A percentile compares a stretch with the other conserved stretches of the same genome.
phyloP scores from a whole-genome alignment of 2,797 vertebrate species.

The Linurgus olivaceus region DNA sequence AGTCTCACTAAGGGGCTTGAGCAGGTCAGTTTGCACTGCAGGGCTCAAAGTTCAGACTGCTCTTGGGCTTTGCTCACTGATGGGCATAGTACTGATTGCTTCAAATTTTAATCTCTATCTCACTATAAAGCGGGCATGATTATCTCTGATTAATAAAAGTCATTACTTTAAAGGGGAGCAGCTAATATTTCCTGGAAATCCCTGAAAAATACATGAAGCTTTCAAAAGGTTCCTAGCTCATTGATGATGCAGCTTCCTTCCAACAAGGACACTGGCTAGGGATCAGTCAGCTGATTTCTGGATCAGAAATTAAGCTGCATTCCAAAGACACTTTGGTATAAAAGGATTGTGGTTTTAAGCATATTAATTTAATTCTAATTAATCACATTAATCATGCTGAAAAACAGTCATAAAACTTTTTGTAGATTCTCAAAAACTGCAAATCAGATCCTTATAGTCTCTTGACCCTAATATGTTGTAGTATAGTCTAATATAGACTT shows the following conservation, averaged over 20 bases:
- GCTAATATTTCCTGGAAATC: not conserved
- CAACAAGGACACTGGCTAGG: not conserved
- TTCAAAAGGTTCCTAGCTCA: not conserved
- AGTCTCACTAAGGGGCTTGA: not conserved
- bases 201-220: not conserved
- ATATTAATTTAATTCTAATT: conserved; percentile 39
- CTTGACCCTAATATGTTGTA: not conserved
- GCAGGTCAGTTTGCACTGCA: not conserved
- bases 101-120: not conserved
- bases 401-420: not conserved
- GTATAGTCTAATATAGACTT: not conserved
- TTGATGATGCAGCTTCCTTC: not conserved
- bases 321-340: not conserved
- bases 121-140: not conserved
- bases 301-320: not conserved
- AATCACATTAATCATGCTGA: not conserved
- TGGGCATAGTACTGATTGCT: not conserved
- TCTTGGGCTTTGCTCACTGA: not conserved
- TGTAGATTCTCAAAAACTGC: not conserved
- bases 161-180: not conserved
- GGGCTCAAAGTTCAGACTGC: not conserved
- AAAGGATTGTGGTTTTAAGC: not conserved
- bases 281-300: not conserved
- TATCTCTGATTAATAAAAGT: not conserved
- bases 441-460: not conserved